Evolutionary conservation across 2,797 vertebrate species (phyloP).

Genomic region (Brachyrhaphis roseni): DNA sequence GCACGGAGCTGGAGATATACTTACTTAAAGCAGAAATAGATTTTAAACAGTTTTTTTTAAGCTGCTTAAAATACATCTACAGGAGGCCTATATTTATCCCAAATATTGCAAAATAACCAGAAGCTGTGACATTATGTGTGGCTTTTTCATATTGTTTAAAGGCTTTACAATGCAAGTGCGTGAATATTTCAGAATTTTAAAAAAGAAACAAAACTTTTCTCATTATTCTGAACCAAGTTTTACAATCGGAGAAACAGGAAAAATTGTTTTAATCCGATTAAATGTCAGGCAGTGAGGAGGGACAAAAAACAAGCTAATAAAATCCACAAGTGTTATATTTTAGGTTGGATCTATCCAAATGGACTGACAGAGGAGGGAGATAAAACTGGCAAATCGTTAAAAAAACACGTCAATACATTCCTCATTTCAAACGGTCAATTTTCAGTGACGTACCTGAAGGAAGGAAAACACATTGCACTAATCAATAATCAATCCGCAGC

Average conservation of each 20-base stretch:
- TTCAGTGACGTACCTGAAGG: slow-evolving; percentile 66
- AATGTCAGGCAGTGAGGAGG: background rate
- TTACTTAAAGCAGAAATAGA: background rate
- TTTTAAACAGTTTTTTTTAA: background rate
- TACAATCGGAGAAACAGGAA: background rate
- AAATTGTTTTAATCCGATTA: background rate
- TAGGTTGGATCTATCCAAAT: slow-evolving; percentile 28
- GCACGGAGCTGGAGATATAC: background rate
- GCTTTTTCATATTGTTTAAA: background rate
- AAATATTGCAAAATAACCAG: background rate
- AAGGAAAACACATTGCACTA: slow-evolving; percentile 64
- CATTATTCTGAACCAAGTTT: background rate
- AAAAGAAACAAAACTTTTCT: background rate
- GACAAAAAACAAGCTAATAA: slow-evolving; percentile 8
- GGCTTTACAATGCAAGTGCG: background rate
- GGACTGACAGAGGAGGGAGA: slow-evolving; percentile 40
- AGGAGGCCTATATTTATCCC: background rate
- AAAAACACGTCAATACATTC: slow-evolving; percentile 73
- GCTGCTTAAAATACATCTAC: background rate
- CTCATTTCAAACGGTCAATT: slow-evolving; percentile 67
- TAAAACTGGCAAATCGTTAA: slow-evolving; percentile 62
- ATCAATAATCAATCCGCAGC: slow-evolving; percentile 78
- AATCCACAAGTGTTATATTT: slow-evolving; percentile 35
- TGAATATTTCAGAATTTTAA: background rate
- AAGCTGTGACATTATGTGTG: background rate